Percentiles rank a stretch among this genome's conserved stretches.
These are phyloP conservation scores for Notospermus geniculatus DNA, from an alignment of 1,140 invertebrate species.

Conservation along the genomic window DNA sequence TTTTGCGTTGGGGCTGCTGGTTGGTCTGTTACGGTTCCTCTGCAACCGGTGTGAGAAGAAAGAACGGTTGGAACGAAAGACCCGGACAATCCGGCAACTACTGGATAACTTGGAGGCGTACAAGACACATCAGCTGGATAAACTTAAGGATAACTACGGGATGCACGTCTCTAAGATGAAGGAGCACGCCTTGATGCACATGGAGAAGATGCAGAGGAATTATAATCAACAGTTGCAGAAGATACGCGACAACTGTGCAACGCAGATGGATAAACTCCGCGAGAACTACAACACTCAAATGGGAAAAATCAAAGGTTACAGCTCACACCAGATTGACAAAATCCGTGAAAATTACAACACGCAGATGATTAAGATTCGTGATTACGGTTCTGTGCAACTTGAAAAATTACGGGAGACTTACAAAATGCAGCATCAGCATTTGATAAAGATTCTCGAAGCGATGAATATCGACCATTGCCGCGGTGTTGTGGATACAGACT, in stretches of 20 bases:
- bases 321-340: constrained; percentile 77
- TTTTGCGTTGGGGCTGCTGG: constrained; percentile 71
- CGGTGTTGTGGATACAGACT: constrained; percentile 64
- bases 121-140: constrained; percentile 35
- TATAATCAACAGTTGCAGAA: constrained; percentile 85
- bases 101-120: constrained; percentile 46
- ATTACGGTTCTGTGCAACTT: constrained; percentile 90
- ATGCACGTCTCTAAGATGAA: constrained; percentile 67
- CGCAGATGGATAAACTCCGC: constrained; percentile 90
- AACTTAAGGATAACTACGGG: constrained; percentile 55
- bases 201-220: constrained; percentile 81
- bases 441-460: constrained; percentile 92
- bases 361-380: constrained; percentile 88
- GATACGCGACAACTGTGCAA: constrained; percentile 87
- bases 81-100: constrained; percentile 34
- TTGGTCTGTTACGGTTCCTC: constrained; percentile 66
- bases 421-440: constrained; percentile 87
- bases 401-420: constrained; percentile 84
- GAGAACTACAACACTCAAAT: constrained; percentile 82
- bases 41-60: constrained; percentile 9
- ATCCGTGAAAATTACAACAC: constrained; percentile 92
- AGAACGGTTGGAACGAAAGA: constrained; percentile 16
- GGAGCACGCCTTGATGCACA: constrained; percentile 65
- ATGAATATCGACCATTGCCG: constrained; percentile 94
- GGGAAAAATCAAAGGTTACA: constrained; percentile 44